phyloP scores from a whole-genome alignment of 2,888 invertebrate species.

The Nysson spinosus region DNA sequence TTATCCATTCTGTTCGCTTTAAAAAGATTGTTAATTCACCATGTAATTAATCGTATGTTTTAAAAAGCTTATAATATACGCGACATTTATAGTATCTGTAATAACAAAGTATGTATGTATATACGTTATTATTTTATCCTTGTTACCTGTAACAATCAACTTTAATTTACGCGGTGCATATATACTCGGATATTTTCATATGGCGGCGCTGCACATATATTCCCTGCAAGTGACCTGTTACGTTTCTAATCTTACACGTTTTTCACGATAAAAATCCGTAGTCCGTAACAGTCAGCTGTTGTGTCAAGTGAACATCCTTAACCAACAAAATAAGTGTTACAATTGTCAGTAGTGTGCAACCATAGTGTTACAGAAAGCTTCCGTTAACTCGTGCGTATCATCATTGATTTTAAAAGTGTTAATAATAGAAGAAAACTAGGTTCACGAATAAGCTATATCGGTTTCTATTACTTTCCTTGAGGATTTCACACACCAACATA shows the following conservation, averaged over 20 bases:
- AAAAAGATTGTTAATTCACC: too few species aligned
- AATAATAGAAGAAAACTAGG: slow-evolving; percentile 38
- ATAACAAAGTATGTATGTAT: too few species aligned
- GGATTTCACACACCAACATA: slow-evolving; percentile 28
- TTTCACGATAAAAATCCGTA: slow-evolving; percentile 23
- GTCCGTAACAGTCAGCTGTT: slow-evolving; percentile 58
- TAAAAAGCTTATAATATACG: too few species aligned
- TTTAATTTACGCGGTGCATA: not conserved
- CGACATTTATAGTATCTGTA: too few species aligned
- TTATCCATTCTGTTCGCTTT: too few species aligned
- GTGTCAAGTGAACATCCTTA: slow-evolving; percentile 63
- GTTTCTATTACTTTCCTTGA: slow-evolving; percentile 16
- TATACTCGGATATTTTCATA: not conserved
- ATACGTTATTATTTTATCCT: too few species aligned
- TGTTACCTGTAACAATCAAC: not conserved
- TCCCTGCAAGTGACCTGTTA: slow-evolving; percentile 5
- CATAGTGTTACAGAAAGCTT: slow-evolving; percentile 3
- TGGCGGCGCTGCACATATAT: slow-evolving; percentile 19
- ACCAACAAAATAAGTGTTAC: slow-evolving; percentile 59
- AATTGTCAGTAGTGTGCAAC: slow-evolving; percentile 27
- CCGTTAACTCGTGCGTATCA: slow-evolving; percentile 5
- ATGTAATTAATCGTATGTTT: too few species aligned
- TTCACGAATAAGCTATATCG: not conserved
- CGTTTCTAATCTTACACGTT: slow-evolving; percentile 26
- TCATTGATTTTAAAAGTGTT: slow-evolving; percentile 6